Evolutionary conservation across 2,888 invertebrate species (phyloP).

Genomic region (Aplocera efformata): DNA sequence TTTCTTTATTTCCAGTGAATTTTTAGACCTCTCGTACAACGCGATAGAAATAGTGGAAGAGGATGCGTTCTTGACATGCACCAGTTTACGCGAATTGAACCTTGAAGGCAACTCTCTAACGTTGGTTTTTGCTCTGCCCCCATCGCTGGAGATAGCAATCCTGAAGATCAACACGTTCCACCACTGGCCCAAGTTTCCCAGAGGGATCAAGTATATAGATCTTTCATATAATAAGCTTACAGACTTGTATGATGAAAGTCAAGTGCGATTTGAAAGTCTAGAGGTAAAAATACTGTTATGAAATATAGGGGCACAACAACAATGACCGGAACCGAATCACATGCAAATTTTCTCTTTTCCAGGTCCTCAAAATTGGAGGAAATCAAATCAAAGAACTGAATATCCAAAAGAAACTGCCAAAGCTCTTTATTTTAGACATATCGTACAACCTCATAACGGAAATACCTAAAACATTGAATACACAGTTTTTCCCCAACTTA

Average conservation of each 20-base stretch:
- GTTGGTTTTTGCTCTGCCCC: conserved; percentile 59
- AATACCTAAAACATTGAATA: conserved; percentile 67
- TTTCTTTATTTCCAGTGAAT: conserved; percentile 50
- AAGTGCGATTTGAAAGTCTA: conserved; percentile 54
- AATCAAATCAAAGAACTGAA: conserved; percentile 70
- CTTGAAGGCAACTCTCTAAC: conserved; percentile 72
- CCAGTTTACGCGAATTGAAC: conserved; percentile 64
- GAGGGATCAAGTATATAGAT: conserved; percentile 64
- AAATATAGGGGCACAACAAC: too few species aligned
- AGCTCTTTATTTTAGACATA: conserved; percentile 70
- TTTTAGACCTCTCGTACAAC: conserved; percentile 70
- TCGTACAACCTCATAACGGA: conserved; percentile 70
- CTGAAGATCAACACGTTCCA: conserved; percentile 63
- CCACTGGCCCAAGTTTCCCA: conserved; percentile 69
- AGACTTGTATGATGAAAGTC: conserved; percentile 56
- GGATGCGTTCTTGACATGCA: conserved; percentile 56
- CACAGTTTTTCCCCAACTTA: conserved; percentile 67
- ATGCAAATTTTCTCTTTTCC: conserved; percentile 33
- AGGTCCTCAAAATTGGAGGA: conserved; percentile 68
- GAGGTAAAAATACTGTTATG: conserved; percentile 45
- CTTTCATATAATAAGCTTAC: conserved; percentile 65
- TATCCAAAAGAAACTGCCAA: conserved; percentile 61
- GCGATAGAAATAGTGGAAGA: conserved; percentile 68
- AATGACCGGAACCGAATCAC: background rate
- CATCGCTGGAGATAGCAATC: conserved; percentile 60